Conservation (phyloP, 2,797 vertebrate species). For the Schizopygopsis malacanthus region DNA sequence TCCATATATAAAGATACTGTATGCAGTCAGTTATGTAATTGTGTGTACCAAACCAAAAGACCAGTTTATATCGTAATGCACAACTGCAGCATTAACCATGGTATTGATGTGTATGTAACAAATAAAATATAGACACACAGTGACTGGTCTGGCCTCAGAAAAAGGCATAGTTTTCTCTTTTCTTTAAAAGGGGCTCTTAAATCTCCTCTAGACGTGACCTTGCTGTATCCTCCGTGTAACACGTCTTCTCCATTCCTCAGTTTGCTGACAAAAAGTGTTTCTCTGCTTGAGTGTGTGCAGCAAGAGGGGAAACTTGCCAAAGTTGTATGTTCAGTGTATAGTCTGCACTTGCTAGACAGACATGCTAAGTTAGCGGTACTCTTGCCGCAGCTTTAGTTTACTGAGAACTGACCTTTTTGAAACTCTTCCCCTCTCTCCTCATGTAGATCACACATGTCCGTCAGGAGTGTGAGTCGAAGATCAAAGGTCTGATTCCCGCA, state of each 20-base stretch:
- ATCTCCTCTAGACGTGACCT: slow-evolving; percentile 61
- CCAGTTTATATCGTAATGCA: not conserved
- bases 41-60: not conserved
- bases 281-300: slow-evolving; percentile 66
- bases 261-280: slow-evolving; percentile 51
- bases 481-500: slow-evolving; percentile 91
- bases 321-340: slow-evolving; percentile 80
- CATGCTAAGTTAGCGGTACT: slow-evolving; percentile 66
- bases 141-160: not conserved
- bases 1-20: not conserved
- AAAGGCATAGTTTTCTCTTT: slow-evolving; percentile 19
- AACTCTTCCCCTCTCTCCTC: slow-evolving; percentile 26
- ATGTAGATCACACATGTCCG: slow-evolving; percentile 84
- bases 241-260: slow-evolving; percentile 65
- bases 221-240: slow-evolving; percentile 49
- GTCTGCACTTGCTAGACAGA: slow-evolving; percentile 77
- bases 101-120: not conserved
- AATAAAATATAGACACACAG: not conserved
- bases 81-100: not conserved
- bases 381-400: not conserved
- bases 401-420: slow-evolving; percentile 33
- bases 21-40: not conserved
- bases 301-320: slow-evolving; percentile 73
- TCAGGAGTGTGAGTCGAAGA: slow-evolving; percentile 87
- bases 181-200: not conserved